These are phyloP conservation scores for Volucella bombylans DNA, from an alignment of 2,888 invertebrate species.

Conservation along the genomic window DNA sequence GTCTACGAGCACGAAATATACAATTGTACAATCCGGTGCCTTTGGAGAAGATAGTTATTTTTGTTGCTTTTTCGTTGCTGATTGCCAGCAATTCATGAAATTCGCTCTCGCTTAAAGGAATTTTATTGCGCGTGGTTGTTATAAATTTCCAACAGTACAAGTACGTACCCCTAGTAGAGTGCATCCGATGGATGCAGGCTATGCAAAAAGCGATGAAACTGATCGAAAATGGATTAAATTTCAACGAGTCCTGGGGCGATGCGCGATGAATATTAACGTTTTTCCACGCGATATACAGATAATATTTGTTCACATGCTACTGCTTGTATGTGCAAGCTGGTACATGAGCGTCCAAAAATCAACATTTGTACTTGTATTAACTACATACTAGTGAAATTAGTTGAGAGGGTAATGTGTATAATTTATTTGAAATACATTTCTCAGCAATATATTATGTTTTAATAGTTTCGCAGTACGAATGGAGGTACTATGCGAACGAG, in stretches of 20 bases:
- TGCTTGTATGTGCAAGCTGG: not conserved
- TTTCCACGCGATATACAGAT: conserved; percentile 2
- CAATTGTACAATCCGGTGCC: conserved; percentile 22
- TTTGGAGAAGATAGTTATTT: not conserved
- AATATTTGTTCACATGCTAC: not conserved
- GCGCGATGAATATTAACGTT: conserved; percentile 47
- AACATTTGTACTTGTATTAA: conserved; percentile 21
- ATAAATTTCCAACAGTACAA: conserved; percentile 23
- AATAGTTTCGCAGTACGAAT: conserved; percentile 2
- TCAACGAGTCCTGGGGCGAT: conserved; percentile 43
- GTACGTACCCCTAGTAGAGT: not conserved
- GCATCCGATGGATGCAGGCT: not conserved
- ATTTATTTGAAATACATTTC: conserved; percentile 10
- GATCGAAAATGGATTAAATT: conserved; percentile 37
- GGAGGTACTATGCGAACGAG: no score
- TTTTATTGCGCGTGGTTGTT: conserved; percentile 15
- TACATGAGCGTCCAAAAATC: not conserved
- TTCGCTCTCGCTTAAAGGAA: conserved; percentile 34
- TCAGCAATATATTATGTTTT: conserved; percentile 26
- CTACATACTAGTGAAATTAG: conserved; percentile 7
- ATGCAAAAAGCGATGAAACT: conserved; percentile 7
- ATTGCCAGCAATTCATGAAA: conserved; percentile 42
- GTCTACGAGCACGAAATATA: not conserved
- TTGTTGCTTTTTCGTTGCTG: conserved; percentile 21
- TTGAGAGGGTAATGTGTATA: conserved; percentile 9